These are phyloP conservation scores for Acleris laterana DNA, from an alignment of 2,888 invertebrate species.

Conservation along the genomic window DNA sequence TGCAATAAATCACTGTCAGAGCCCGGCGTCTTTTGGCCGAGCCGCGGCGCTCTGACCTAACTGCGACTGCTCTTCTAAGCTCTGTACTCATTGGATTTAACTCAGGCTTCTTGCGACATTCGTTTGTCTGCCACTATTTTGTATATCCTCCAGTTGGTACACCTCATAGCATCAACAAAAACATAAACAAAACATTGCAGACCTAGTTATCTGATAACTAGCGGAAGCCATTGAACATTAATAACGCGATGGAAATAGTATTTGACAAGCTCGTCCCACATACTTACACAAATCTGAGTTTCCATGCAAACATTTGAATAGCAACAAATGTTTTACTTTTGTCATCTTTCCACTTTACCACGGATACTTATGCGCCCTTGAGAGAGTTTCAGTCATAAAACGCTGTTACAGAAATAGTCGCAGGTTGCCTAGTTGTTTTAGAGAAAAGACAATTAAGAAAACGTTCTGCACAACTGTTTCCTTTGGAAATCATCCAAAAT, in stretches of 20 bases:
- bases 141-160: conserved; percentile 17
- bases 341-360: too few species aligned
- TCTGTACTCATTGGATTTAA: conserved; percentile 23
- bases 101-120: conserved; percentile 17
- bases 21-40: conserved; percentile 54
- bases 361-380: conserved; percentile 39
- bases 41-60: conserved; percentile 39
- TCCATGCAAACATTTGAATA: conserved; percentile 4
- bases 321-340: too few species aligned
- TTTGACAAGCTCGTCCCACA: not conserved
- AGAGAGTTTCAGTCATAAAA: conserved; percentile 51
- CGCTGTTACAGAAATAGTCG: conserved; percentile 68
- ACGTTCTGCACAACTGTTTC: conserved; percentile 69
- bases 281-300: conserved; percentile 2
- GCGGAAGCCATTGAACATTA: conserved; percentile 1
- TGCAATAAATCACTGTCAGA: conserved; percentile 67
- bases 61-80: conserved; percentile 21
- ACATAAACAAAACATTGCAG: conserved; percentile 48
- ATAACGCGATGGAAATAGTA: conserved; percentile 4
- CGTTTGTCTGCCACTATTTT: conserved; percentile 5
- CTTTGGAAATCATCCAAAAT: conserved; percentile 78
- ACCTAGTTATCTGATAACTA: conserved; percentile 26
- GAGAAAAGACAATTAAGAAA: conserved; percentile 76
- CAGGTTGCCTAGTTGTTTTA: conserved; percentile 64
- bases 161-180: conserved; percentile 46